Evolutionary conservation across 2,888 invertebrate species (phyloP).

Genomic region (Anagyrus pseudococci): DNA sequence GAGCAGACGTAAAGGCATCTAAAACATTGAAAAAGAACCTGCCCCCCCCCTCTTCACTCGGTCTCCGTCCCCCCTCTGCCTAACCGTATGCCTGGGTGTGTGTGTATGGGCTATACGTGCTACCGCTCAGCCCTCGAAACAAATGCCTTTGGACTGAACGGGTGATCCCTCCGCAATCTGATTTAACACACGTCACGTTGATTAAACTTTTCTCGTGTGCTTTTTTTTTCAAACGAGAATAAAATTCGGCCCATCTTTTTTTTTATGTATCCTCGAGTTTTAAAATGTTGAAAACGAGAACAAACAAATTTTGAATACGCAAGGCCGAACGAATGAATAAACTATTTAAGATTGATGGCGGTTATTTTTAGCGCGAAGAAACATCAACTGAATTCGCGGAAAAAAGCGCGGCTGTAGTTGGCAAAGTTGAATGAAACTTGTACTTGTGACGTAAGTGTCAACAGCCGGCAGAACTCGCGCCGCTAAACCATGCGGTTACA

Average conservation of each 20-base stretch:
- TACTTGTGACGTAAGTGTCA: too few species aligned
- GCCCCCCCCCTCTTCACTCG: slow-evolving; percentile 18
- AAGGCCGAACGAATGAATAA: too few species aligned
- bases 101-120: neutral
- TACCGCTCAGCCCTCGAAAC: slow-evolving; percentile 40
- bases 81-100: slow-evolving; percentile 10
- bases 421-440: too few species aligned
- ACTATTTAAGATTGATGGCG: too few species aligned
- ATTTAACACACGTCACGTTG: slow-evolving; percentile 45
- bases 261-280: neutral
- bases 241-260: too few species aligned
- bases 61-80: neutral
- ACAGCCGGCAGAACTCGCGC: too few species aligned
- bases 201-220: neutral
- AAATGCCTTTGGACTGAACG: slow-evolving; percentile 44
- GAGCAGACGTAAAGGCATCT: slow-evolving; percentile 42
- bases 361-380: too few species aligned
- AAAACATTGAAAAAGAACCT: slow-evolving; percentile 57
- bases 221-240: neutral
- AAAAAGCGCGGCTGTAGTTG: too few species aligned
- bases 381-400: too few species aligned
- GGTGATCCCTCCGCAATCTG: slow-evolving; percentile 42
- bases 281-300: too few species aligned
- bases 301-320: too few species aligned
- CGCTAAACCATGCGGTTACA: too few species aligned